Conservation (phyloP, 2,113 vertebrate species). For the Ondatra zibethicus region DNA sequence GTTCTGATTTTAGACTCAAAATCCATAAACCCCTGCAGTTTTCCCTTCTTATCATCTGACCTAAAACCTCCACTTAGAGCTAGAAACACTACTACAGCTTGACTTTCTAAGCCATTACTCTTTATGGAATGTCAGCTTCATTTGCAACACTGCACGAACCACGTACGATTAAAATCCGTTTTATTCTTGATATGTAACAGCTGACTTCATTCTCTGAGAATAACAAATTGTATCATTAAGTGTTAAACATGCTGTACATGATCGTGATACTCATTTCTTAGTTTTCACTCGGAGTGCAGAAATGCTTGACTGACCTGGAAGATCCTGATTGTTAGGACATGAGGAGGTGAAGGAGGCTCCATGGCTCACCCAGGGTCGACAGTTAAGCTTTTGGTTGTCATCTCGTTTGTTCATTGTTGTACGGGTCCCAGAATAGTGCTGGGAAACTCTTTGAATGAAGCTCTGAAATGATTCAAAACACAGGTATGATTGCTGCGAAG, state of each 20-base stretch:
- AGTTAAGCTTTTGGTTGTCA: neutral
- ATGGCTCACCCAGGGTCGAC: neutral
- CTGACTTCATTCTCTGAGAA: neutral
- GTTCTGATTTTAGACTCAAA: neutral
- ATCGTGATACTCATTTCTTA: neutral
- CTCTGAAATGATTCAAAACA: slow-evolving; percentile 29
- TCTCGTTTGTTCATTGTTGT: neutral
- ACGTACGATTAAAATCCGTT: neutral
- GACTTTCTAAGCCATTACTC: neutral
- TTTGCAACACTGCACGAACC: neutral
- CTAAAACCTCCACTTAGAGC: neutral
- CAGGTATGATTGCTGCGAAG: neutral
- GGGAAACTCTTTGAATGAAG: neutral
- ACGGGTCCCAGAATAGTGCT: neutral
- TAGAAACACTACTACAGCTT: neutral
- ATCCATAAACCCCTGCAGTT: neutral
- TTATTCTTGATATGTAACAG: neutral
- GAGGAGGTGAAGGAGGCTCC: neutral
- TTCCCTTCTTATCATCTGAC: neutral
- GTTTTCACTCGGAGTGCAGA: neutral
- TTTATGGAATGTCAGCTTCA: neutral
- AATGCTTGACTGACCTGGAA: slow-evolving; percentile 2
- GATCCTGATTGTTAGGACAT: neutral
- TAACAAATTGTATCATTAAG: neutral
- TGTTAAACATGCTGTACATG: neutral